A percentile compares a stretch with the other conserved stretches of the same genome.
Evolutionary conservation across 37 sponge, comb jelly and placozoan species (phyloP).

Genomic region (Chondrosia reniformis): DNA sequence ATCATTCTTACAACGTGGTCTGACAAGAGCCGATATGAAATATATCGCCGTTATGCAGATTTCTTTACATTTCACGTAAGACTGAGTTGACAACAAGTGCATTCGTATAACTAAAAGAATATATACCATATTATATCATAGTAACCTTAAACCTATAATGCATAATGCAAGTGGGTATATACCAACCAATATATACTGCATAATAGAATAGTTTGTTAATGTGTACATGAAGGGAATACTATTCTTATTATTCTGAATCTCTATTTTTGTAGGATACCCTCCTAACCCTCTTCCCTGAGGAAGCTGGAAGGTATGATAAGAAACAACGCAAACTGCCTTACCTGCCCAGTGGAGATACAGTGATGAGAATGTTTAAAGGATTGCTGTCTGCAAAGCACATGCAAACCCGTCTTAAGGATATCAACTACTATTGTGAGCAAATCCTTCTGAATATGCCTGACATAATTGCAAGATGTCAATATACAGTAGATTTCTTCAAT

Average conservation of each 20-base stretch:
- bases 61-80: constrained; percentile 80
- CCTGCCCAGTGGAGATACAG: constrained; percentile 4
- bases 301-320: constrained; percentile 13
- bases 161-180: too few species aligned
- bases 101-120: too few species aligned
- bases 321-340: constrained; percentile 3
- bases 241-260: too few species aligned
- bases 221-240: too few species aligned
- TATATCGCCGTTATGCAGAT: constrained; percentile 71
- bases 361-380: neutral
- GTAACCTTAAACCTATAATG: too few species aligned
- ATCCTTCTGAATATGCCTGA: constrained; percentile 25
- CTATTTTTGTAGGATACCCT: constrained; percentile 3
- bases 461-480: constrained; percentile 21
- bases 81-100: too few species aligned
- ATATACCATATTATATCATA: too few species aligned
- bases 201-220: too few species aligned
- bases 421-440: constrained; percentile 11
- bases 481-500: constrained; percentile 43
- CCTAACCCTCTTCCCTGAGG: neutral
- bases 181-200: too few species aligned
- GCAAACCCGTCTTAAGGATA: constrained; percentile 62
- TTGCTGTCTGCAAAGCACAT: constrained; percentile 5
- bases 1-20: neutral
- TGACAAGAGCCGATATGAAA: constrained; percentile 49